A percentile compares a stretch with the other conserved stretches of the same genome.
phyloP scores from a whole-genome alignment of 2,797 vertebrate genomes.

The Myiotriccus ornatus region DNA sequence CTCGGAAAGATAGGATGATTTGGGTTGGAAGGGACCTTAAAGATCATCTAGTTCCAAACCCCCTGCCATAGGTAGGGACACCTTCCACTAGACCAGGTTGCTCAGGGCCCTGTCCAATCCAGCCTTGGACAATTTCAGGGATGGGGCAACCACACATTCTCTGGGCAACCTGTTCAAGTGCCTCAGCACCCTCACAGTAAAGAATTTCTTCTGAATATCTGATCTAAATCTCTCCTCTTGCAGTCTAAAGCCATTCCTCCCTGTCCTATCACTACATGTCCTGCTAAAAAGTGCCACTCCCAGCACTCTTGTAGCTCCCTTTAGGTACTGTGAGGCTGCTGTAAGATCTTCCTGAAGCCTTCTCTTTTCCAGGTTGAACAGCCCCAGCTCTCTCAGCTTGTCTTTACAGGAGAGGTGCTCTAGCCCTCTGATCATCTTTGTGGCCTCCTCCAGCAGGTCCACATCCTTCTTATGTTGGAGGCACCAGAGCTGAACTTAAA shows the following conservation, averaged over 20 bases:
- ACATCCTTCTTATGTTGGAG: background rate
- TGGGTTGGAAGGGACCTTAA: background rate
- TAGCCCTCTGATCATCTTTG: background rate
- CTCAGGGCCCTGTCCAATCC: background rate
- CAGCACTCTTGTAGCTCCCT: background rate
- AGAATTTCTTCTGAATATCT: background rate
- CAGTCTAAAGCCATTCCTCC: background rate
- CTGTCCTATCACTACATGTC: background rate
- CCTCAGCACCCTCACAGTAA: background rate
- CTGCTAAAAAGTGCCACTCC: background rate
- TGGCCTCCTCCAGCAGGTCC: background rate
- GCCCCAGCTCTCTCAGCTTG: background rate
- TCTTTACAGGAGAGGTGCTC: background rate
- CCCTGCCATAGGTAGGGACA: background rate
- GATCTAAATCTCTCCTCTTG: background rate
- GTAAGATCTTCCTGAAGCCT: background rate
- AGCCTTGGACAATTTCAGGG: background rate
- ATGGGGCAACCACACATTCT: background rate
- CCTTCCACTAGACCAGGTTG: background rate
- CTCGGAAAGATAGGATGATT: background rate
- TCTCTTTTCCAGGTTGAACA: background rate
- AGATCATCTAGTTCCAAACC: background rate
- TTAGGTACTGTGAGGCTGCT: background rate
- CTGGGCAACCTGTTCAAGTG: background rate
- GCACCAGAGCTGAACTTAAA: background rate